phyloP scores from a whole-genome alignment of 2,888 invertebrate genomes.

The Agrotis segetum region DNA sequence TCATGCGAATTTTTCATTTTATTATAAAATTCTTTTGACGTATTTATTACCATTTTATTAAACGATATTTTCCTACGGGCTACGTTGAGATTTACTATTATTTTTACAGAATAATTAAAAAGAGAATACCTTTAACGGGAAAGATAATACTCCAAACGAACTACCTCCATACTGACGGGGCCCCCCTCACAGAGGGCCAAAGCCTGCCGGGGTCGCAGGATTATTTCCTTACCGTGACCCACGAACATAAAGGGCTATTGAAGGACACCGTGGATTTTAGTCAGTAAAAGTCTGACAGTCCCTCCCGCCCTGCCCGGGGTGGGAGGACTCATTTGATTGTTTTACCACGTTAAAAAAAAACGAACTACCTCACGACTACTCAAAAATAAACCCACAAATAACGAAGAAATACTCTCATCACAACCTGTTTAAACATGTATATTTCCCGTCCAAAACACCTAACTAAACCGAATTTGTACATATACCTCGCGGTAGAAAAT shows the following conservation, averaged over 20 bases:
- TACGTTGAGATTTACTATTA: background rate
- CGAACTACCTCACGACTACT: conserved; percentile 11
- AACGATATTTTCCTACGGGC: conserved; percentile 9
- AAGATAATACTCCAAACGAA: conserved; percentile 18
- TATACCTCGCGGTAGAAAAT: conserved; percentile 61
- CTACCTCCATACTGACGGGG: too few species aligned
- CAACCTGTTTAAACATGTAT: conserved; percentile 64
- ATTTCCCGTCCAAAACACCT: conserved; percentile 60
- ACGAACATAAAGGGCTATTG: too few species aligned
- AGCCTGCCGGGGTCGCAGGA: too few species aligned
- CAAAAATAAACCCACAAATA: conserved; percentile 28
- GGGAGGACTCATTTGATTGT: too few species aligned
- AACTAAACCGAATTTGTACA: conserved; percentile 62
- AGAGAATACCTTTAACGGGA: conserved; percentile 16
- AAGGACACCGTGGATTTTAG: too few species aligned
- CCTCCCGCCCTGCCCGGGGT: too few species aligned
- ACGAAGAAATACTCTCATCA: conserved; percentile 53
- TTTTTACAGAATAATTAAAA: conserved; percentile 39
- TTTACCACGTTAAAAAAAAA: too few species aligned
- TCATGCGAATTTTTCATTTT: conserved; percentile 64
- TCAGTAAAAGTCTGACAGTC: too few species aligned
- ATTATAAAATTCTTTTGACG: conserved; percentile 51
- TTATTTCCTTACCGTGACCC: too few species aligned
- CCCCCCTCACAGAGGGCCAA: too few species aligned
- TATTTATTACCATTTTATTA: conserved; percentile 40